These are phyloP conservation scores for Lota lota DNA, from an alignment of 2,113 vertebrate genomes.

Conservation along the genomic window DNA sequence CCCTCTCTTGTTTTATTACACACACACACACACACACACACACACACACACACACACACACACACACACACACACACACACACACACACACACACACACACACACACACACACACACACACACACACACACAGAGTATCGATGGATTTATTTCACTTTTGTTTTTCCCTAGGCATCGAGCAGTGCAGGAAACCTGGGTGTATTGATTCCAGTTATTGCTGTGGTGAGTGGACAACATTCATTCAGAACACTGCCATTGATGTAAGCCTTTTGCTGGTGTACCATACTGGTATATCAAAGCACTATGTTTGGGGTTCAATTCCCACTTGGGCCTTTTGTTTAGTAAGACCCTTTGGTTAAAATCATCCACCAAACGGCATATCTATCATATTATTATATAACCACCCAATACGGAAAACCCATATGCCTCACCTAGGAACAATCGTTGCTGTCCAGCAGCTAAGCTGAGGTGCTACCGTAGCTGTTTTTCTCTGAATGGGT, in stretches of 20 bases:
- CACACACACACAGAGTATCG: background rate
- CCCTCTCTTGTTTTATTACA: background rate
- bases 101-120: too few species aligned
- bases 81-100: background rate
- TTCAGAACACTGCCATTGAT: background rate
- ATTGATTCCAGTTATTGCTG: constrained; percentile 95
- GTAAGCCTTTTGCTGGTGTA: background rate
- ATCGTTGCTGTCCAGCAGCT: too few species aligned
- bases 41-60: too few species aligned
- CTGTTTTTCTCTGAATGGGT: too few species aligned
- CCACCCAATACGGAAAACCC: too few species aligned
- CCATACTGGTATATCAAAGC: background rate
- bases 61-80: background rate
- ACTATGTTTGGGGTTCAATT: too few species aligned
- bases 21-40: background rate
- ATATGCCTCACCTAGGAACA: too few species aligned
- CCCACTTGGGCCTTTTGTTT: too few species aligned
- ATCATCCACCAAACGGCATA: too few species aligned
- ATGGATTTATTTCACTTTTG: background rate
- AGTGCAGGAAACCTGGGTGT: constrained; percentile 97
- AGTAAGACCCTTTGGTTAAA: too few species aligned
- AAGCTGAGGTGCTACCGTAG: too few species aligned
- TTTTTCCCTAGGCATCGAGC: constrained; percentile 85
- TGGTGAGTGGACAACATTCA: constrained; percentile 77
- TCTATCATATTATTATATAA: too few species aligned